phyloP scores from a whole-genome alignment of 2,888 invertebrate species.

The Adelphocoris suturalis region DNA sequence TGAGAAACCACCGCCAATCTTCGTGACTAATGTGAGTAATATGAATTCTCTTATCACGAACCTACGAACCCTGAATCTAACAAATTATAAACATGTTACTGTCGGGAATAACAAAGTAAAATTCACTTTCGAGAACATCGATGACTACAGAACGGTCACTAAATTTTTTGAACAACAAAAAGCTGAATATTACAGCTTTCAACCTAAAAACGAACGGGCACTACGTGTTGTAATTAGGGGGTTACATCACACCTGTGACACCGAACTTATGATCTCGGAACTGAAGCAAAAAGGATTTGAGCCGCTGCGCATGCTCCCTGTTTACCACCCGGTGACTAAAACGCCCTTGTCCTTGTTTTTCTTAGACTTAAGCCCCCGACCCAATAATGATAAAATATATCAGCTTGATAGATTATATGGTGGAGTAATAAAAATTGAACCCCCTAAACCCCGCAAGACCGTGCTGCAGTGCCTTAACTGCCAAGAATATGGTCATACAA shows the following conservation, averaged over 20 bases:
- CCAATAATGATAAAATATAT: too few relatives aligned
- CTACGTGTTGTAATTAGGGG: not conserved
- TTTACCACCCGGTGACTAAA: not conserved
- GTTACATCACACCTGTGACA: not conserved
- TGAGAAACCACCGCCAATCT: too few relatives aligned
- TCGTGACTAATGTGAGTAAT: too few relatives aligned
- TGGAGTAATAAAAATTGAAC: slow-evolving; percentile 56
- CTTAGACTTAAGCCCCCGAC: too few relatives aligned
- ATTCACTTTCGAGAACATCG: not conserved
- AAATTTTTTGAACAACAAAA: not conserved
- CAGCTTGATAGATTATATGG: slow-evolving; percentile 30
- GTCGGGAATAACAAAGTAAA: too few relatives aligned
- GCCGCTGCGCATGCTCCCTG: slow-evolving; percentile 24
- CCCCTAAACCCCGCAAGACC: too few relatives aligned
- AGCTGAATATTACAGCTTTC: not conserved
- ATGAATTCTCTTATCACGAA: too few relatives aligned
- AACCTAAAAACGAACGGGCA: not conserved
- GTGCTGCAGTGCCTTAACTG: too few relatives aligned
- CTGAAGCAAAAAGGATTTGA: not conserved
- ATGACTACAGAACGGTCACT: not conserved
- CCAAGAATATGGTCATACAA: too few relatives aligned
- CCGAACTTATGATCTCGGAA: slow-evolving; percentile 34
- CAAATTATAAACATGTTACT: too few relatives aligned
- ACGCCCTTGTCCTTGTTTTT: too few relatives aligned
- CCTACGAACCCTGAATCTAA: too few relatives aligned